Percentiles rank a stretch among this genome's conserved stretches.
Conservation (phyloP, 1,140 invertebrate genomes). For the Cecropterus lyciades region DNA sequence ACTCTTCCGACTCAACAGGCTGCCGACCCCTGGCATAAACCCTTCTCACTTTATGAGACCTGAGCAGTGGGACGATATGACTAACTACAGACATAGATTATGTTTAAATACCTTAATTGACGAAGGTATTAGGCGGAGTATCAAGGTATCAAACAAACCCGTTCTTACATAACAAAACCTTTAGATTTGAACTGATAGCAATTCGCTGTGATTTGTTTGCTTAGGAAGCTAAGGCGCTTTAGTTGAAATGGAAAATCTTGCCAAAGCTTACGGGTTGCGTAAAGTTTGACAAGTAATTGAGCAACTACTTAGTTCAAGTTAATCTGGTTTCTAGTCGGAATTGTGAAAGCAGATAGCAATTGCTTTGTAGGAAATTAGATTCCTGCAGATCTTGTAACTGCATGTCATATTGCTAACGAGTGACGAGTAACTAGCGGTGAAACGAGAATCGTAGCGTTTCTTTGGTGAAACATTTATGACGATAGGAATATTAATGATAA, state of each 20-base stretch:
- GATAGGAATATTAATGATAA: too few species aligned
- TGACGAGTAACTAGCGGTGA: background rate
- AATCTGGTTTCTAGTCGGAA: slow-evolving; percentile 24
- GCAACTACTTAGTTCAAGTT: slow-evolving; percentile 26
- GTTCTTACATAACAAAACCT: background rate
- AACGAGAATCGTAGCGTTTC: too few species aligned
- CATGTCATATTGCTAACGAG: background rate
- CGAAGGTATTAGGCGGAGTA: too few species aligned
- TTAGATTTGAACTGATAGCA: background rate
- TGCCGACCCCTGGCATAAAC: too few species aligned
- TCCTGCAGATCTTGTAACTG: slow-evolving; percentile 5
- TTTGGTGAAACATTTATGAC: too few species aligned
- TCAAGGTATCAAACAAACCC: too few species aligned
- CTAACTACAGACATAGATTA: too few species aligned
- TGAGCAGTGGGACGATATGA: too few species aligned
- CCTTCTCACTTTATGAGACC: too few species aligned
- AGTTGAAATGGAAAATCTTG: slow-evolving; percentile 28
- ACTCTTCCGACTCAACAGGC: too few species aligned
- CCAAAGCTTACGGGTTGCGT: slow-evolving; percentile 21
- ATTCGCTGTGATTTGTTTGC: slow-evolving; percentile 2
- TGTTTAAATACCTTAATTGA: too few species aligned
- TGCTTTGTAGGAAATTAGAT: slow-evolving; percentile 34
- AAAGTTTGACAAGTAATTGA: slow-evolving; percentile 36
- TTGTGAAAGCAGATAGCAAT: slow-evolving; percentile 36
- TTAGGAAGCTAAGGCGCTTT: slow-evolving; percentile 20